These are phyloP conservation scores for Temnothorax ravouxi DNA, from an alignment of 2,888 invertebrate genomes.

Conservation along the genomic window DNA sequence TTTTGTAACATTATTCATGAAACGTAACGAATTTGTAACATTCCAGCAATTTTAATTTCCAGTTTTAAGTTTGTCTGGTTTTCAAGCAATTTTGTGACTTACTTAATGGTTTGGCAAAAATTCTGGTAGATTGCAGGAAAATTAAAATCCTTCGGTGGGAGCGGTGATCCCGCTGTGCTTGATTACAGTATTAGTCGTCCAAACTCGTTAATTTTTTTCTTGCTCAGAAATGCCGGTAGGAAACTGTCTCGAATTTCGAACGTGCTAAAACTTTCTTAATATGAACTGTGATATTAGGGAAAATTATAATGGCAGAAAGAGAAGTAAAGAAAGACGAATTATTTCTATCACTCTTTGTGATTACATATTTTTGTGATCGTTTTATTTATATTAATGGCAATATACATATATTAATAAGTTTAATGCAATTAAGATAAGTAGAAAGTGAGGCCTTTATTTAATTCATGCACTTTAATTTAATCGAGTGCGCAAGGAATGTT, in stretches of 20 bases:
- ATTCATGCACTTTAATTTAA: conserved; percentile 13
- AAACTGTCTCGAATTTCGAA: conserved; percentile 10
- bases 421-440: background rate
- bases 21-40: background rate
- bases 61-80: conserved; percentile 23
- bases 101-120: conserved; percentile 68
- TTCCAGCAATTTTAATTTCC: conserved; percentile 6
- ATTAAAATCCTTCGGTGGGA: conserved; percentile 64
- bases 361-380: background rate
- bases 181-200: conserved; percentile 56
- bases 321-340: background rate
- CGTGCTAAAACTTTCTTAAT: background rate
- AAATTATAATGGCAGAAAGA: conserved; percentile 18
- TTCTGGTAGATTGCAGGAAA: conserved; percentile 64
- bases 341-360: background rate
- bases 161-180: conserved; percentile 6
- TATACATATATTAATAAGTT: background rate
- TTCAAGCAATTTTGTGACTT: conserved; percentile 62
- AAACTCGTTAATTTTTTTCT: conserved; percentile 37
- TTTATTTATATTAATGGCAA: conserved; percentile 17
- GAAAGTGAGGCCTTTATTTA: background rate
- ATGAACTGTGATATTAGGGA: background rate
- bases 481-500: background rate
- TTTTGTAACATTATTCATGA: background rate
- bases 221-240: background rate